These are phyloP conservation scores for Hemicentrotus pulcherrimus DNA, from an alignment of 35 echinoderm and acorn worm species.

Conservation along the genomic window DNA sequence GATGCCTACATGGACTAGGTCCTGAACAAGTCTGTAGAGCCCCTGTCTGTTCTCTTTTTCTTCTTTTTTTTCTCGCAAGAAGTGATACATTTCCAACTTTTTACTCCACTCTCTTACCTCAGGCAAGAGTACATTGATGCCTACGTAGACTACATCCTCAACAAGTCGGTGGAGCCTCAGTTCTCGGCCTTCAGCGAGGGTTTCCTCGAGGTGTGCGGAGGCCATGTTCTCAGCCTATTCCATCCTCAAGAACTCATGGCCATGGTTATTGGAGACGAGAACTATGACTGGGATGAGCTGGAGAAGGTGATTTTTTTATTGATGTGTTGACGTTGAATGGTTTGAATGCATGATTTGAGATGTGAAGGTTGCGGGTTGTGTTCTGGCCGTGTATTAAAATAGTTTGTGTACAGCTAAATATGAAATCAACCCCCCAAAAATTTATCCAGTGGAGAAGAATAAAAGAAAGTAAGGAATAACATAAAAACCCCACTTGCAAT, in stretches of 20 bases:
- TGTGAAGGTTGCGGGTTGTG: no score
- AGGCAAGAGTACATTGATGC: constrained; percentile 85
- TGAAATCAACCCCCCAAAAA: no score
- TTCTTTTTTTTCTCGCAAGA: not conserved
- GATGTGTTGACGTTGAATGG: not conserved
- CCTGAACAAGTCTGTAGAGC: no score
- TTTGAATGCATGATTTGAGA: no score
- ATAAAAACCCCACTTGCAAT: no score
- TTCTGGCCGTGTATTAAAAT: no score
- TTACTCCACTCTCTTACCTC: not conserved
- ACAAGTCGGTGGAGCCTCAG: constrained; percentile 79
- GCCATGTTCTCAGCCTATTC: constrained; percentile 79
- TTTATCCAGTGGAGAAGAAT: no score
- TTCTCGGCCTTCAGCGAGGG: constrained; percentile 76
- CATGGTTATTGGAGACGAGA: constrained; percentile 92
- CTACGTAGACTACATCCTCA: constrained; percentile 80
- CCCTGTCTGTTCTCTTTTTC: no score
- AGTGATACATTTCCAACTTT: not conserved
- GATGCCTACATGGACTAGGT: no score
- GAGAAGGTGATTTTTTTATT: constrained; percentile 57
- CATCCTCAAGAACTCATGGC: constrained; percentile 90
- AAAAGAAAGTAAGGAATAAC: no score
- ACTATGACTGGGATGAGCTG: constrained; percentile 99
- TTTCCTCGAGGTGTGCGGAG: constrained; percentile 87
- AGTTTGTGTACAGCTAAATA: no score